Base-by-base conservation (phyloP, 2,797 vertebrate species). In the Argyrosomus regius region DNA sequence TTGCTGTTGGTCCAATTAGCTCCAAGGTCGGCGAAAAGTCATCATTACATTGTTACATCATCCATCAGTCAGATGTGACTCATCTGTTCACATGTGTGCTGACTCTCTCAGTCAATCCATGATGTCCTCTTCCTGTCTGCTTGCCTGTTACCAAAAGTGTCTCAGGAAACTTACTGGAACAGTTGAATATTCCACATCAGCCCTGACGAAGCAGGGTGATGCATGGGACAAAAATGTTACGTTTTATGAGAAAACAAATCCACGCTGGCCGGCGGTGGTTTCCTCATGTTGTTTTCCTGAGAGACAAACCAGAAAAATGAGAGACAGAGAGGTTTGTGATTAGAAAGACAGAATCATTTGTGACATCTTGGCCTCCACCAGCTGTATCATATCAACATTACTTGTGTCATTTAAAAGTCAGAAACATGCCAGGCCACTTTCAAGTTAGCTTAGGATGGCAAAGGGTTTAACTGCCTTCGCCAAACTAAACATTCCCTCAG, bases 41-140 rank as follows among this genome's bases (percentile, higher is more conserved):
- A 52, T 66, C 64, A 41, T 41, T 67, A 73, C 78, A 11, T 22
- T 13, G 65, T 78, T 75, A 80, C 77, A 78, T 90, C 87, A 82
- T 83, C 79, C 72, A 60, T 79, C 81, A 59, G 62, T 89, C 77
- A 71, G 68, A 78, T 53, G 80, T 90, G 89, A 91, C 78, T 94
- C 92, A 92, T 88, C 46, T 76, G 78, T 65, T 79, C 41, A 12
- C 24, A 52, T 53, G 56, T 49, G 50, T 61, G 63, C 35, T 3
- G 48, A 78, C 81, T 67, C 77, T 54, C 80, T 69, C 54, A 70
- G 61, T 83, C 85, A 59, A 60, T 81, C 85, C 74, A 65, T 60
- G 43, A 46, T n/a, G 31, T 68, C 80, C 6, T 77, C 62, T 81
- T 87, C 76, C 79, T 68, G 84, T 90, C 62, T 67, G 85, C 52